Evolutionary conservation across 2,888 invertebrate species (phyloP), one percentile per base, ranked within the genome.

Genomic region (Cheiracanthium punctorium): DNA sequence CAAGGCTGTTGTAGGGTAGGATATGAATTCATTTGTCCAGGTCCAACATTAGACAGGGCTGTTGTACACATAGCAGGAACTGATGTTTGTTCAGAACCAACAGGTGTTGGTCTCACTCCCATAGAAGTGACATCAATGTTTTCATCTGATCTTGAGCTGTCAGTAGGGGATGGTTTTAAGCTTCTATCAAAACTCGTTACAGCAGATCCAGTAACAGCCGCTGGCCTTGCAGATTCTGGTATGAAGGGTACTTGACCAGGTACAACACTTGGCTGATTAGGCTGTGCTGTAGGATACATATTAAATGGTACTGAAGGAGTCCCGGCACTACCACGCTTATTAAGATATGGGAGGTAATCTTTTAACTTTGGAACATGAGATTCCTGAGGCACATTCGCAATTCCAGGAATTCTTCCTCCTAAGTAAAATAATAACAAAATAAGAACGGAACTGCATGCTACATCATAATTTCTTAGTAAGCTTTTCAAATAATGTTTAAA

Each of bases 331-430:
- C 72, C 75, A 8, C 58, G 67, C 30, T 76, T 80, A 28, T 80
- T 95, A 94, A 95, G 95, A 82, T 94, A 95, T 0, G 96, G 96
- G 77, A 98, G 92, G 91, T 96, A 98, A 92, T 98, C 98, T 91
- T 97, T 96, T 43, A 98, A 92, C 91, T 97, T 97, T 24, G 96
- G 94, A 0, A 77, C 84, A 37, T 58, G 41, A 10, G 75, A 41
- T 5, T 65, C 75, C 30, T 74, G 48, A 58, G 79, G 37, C 1
- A 37, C 20, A 30, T 65, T 79, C 28, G 82, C 64, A 32, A 69
- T 28, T 58, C n/a, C 58, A 1, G 72, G 41, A 5, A 76, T 48
- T 69, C 75, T 69, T 43, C 79, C 24, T 29, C 74, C 82, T 82
- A 64, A 17, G 72, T 65, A 33, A 65, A 64, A 80, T 73, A 32